Evolutionary conservation across 2,797 vertebrate species (phyloP).

Genomic region (Merluccius polli): DNA sequence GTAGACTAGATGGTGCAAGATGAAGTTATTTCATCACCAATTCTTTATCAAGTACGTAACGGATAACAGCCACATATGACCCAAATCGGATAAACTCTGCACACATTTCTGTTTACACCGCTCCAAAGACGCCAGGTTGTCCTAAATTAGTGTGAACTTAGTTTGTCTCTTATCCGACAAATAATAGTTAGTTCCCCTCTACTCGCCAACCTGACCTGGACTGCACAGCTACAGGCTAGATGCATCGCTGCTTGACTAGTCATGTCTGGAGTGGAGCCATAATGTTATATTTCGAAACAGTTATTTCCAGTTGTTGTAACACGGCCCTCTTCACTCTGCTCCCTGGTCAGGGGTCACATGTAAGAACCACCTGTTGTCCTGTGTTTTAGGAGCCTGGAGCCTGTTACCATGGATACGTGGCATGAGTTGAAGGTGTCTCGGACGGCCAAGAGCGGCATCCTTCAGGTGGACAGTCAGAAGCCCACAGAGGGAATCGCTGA

Average conservation of each 20-base stretch:
- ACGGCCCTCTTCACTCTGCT: background rate
- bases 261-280: background rate
- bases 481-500: constrained; percentile 85
- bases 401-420: constrained; percentile 81
- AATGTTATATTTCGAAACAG: background rate
- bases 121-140: too few species aligned
- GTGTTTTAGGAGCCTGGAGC: constrained; percentile 80
- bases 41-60: background rate
- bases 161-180: too few species aligned
- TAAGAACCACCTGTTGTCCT: constrained; percentile 16
- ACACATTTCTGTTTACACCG: too few species aligned
- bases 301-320: background rate
- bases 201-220: background rate
- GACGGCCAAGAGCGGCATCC: constrained; percentile 90
- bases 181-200: too few species aligned
- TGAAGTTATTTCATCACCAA: background rate
- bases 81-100: background rate
- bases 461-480: constrained; percentile 89
- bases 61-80: too few species aligned
- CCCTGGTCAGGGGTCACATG: background rate
- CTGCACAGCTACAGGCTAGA: background rate
- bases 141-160: too few species aligned
- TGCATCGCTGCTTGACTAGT: background rate
- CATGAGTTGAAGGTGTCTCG: constrained; percentile 88
- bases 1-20: background rate